phyloP scores from a whole-genome alignment of 2,113 vertebrate genomes.

The Tretioscincus oriximinensis region DNA sequence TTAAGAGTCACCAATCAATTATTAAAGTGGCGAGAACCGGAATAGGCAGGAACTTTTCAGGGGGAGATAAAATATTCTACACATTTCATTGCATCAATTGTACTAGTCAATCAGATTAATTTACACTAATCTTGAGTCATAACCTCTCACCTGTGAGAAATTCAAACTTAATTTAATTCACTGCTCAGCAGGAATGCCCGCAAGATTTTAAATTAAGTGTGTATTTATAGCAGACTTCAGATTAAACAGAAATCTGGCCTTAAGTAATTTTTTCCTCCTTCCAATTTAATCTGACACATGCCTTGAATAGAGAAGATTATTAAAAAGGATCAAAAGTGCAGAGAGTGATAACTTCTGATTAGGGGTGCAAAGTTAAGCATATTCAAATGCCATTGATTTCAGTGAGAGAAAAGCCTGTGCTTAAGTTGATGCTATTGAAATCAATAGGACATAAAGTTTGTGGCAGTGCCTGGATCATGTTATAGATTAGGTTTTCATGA shows the following conservation, averaged over 20 bases:
- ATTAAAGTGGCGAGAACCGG: constrained; percentile 29
- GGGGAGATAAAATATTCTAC: constrained; percentile 44
- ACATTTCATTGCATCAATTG: constrained; percentile 41
- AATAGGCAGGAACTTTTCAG: constrained; percentile 29
- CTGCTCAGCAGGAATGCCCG: constrained; percentile 38
- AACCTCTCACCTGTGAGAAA: constrained; percentile 53
- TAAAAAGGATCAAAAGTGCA: constrained; percentile 34
- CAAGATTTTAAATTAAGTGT: constrained; percentile 39
- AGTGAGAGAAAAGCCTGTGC: background rate
- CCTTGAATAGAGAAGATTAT: constrained; percentile 31
- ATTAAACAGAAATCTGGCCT: constrained; percentile 43
- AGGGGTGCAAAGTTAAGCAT: background rate
- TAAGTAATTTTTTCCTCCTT: background rate
- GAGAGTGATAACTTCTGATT: constrained; percentile 11
- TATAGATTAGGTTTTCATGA: constrained; percentile 9
- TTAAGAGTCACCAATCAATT: constrained; percentile 46
- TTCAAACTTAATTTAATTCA: constrained; percentile 60
- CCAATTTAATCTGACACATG: constrained; percentile 38
- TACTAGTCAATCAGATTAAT: constrained; percentile 54
- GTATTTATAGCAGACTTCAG: constrained; percentile 38
- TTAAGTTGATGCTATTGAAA: constrained; percentile 10
- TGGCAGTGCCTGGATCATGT: background rate
- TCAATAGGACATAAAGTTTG: constrained; percentile 4
- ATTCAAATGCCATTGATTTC: constrained; percentile 19
- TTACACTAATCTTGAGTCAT: constrained; percentile 55